Percentiles rank a stretch among this genome's conserved stretches.
Conservation (phyloP, 2,113 vertebrate species). For the Grantiella picta region DNA sequence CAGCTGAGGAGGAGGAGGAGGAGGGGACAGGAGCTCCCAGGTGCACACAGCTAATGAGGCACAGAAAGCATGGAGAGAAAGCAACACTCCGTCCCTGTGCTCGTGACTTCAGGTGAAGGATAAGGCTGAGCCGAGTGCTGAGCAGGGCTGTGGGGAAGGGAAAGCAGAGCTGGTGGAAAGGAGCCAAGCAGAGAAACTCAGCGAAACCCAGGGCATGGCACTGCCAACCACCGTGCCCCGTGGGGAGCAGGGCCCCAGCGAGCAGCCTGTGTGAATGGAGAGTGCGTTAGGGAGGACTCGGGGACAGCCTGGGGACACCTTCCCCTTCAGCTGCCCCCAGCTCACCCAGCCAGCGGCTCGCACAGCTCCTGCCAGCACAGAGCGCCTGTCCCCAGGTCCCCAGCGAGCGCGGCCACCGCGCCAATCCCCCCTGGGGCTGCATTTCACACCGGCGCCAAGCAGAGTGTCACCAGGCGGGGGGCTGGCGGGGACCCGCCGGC, state of each 20-base stretch:
- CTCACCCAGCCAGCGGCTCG: not conserved
- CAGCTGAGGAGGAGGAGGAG: not conserved
- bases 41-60: not conserved
- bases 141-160: not conserved
- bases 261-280: not conserved
- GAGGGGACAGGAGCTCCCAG: not conserved
- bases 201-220: not conserved
- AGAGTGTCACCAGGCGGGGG: not conserved
- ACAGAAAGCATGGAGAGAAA: not conserved
- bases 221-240: not conserved
- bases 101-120: not conserved
- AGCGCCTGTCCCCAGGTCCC: not conserved
- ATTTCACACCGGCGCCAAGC: not conserved
- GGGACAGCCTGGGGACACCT: not conserved
- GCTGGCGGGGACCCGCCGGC: not conserved
- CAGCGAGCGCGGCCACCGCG: accelerated
- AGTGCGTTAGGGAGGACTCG: not conserved
- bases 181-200: not conserved
- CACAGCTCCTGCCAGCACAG: not conserved
- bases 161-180: not conserved
- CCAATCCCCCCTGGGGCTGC: not conserved
- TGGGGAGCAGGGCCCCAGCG: not conserved
- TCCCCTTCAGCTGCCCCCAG: not conserved
- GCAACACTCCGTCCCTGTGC: accelerated
- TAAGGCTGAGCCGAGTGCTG: not conserved